Percentiles rank a stretch among this genome's conserved stretches.
These are phyloP conservation scores for Acanthaster planci DNA, from an alignment of 35 echinoderm and acorn worm species.

Conservation along the genomic window DNA sequence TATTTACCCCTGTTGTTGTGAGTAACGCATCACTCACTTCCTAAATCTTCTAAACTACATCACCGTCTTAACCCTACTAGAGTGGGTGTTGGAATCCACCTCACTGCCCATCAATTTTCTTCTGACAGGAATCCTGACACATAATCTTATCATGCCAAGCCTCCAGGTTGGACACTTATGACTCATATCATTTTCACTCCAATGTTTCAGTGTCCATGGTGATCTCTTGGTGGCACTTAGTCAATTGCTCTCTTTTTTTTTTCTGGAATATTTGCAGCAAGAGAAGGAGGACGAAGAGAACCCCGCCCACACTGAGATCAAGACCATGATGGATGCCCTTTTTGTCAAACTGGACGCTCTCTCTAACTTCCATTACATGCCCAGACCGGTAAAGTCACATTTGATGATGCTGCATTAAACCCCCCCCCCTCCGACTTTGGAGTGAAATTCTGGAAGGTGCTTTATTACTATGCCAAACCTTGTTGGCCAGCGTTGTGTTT, in stretches of 20 bases:
- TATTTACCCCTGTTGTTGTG: no score
- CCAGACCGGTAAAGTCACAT: constrained; percentile 77
- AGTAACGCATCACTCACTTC: no score
- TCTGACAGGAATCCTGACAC: no score
- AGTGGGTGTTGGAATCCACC: no score
- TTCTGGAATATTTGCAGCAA: constrained; percentile 49
- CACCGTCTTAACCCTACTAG: no score
- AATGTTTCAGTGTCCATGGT: background rate
- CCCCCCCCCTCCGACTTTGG: no score
- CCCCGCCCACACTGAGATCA: constrained; percentile 80
- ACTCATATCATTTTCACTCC: background rate
- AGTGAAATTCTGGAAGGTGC: no score
- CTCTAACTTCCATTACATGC: constrained; percentile 87
- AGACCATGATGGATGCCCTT: constrained; percentile 89
- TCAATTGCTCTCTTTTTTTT: background rate
- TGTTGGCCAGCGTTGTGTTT: no score
- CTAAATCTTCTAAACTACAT: no score
- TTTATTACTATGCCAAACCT: no score
- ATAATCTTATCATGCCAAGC: background rate
- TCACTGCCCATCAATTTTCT: no score
- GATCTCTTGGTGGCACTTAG: background rate
- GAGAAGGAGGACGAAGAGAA: constrained; percentile 85
- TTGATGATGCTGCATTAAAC: background rate
- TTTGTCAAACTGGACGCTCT: constrained; percentile 94
- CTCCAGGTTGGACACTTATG: background rate